A percentile compares a stretch with the other conserved stretches of the same genome.
Evolutionary conservation across 2,113 vertebrate genomes (phyloP).

Genomic region (Rhinolophus sinicus): DNA sequence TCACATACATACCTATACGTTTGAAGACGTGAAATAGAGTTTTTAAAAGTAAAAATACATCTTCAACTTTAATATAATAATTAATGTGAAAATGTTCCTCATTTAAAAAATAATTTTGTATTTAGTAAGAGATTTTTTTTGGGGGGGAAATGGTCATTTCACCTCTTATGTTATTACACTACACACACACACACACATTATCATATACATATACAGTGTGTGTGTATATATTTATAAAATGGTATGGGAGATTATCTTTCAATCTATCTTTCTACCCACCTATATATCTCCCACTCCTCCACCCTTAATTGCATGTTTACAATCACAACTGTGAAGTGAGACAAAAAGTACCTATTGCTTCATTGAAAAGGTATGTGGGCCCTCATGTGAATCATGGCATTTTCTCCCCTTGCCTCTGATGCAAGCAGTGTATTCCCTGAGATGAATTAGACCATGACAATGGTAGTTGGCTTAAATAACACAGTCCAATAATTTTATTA

Average conservation of each 20-base stretch:
- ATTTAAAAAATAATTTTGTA: neutral
- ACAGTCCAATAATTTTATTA: neutral
- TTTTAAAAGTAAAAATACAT: neutral
- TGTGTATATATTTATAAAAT: neutral
- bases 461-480: neutral
- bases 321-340: neutral
- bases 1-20: neutral
- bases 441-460: neutral
- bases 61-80: neutral
- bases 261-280: neutral
- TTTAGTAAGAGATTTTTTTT: neutral
- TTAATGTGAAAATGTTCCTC: neutral
- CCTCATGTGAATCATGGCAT: neutral
- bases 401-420: neutral
- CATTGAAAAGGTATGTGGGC: neutral
- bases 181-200: neutral
- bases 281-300: neutral
- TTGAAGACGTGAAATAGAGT: neutral
- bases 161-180: neutral
- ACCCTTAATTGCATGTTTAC: neutral
- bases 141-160: neutral
- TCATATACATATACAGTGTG: neutral
- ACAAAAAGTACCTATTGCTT: neutral
- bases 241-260: neutral
- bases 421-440: neutral